Base-by-base conservation (phyloP, 2,113 vertebrate genomes). In the Nettapus auritus region DNA sequence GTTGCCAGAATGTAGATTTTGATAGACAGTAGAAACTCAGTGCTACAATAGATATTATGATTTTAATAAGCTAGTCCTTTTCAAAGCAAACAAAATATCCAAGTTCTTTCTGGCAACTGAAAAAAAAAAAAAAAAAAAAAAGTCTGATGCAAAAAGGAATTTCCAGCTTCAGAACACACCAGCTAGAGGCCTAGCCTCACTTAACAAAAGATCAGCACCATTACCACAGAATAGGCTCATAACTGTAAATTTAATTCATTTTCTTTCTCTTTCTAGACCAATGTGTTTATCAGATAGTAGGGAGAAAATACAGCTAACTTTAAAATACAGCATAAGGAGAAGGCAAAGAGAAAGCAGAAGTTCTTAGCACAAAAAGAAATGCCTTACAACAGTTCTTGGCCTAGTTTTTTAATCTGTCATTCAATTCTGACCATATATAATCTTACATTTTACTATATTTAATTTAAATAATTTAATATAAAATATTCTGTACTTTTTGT, bases 21-120 rank as follows among this genome's bases (percentile, higher is more conserved):
- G 81, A 95, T 42, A 92, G 86, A 68, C 74, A 79, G 67, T 36
- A 83, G 86, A 94, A 93, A 95, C 70, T 76, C 15, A 53, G 14
- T 36, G 50, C 67, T 81, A 94, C 13, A 88, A 86, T 50, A 91
- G 53, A 75, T 23, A 64, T 75, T 68, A 57, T 62, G 17, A 77
- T 64, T 89, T 64, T 64, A 71, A 93, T 46, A 90, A 79, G 40
- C 29, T 34, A 44, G 9, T 23, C 11, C 70, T 90, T 90, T 75
- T 79, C 29, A 75, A 82, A 59, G 16, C 22, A 88, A 90, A 66
- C 5, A 74, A 68, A 92, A 89, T 34, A 3, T 1, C 15, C 7
- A 38, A 38, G 36, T 69, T 89, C 36, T 59, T 85, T 78, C 42
- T 77, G 63, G 86, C 50, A 95, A 42, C 14, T 0, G 1, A 87